Conservation (phyloP, 2,113 vertebrate genomes). For the Phaethornis superciliosus region DNA sequence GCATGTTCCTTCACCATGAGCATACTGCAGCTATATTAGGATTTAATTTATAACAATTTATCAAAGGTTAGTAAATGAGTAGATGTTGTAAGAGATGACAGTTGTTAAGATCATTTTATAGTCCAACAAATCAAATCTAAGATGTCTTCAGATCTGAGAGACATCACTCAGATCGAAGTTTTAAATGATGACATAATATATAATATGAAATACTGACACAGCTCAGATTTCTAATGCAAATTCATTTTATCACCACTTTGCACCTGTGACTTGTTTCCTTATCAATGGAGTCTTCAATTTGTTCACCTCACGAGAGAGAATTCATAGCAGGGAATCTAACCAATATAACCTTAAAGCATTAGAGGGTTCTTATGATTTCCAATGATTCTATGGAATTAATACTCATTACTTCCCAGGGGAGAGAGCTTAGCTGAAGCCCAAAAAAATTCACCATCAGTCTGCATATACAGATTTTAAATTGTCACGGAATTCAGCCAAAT, state of each 20-base stretch:
- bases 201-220: background rate
- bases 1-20: constrained; percentile 67
- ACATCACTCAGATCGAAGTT: background rate
- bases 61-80: background rate
- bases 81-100: background rate
- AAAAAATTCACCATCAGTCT: background rate
- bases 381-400: background rate
- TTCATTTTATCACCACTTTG: constrained; percentile 35
- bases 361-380: too few relatives aligned
- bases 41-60: constrained; percentile 9
- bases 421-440: background rate
- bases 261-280: background rate
- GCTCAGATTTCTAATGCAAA: background rate
- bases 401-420: background rate
- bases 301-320: background rate
- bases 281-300: background rate
- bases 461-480: background rate
- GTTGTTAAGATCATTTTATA: background rate
- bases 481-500: background rate
- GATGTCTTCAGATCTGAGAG: background rate
- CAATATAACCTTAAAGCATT: background rate
- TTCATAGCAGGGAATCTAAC: background rate
- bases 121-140: background rate
- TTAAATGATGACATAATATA: background rate
- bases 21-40: background rate